Evolutionary conservation across 2,797 vertebrate genomes (phyloP), one percentile per base, ranked within the genome.

Genomic region (Mormyrus proboscirostris): DNA sequence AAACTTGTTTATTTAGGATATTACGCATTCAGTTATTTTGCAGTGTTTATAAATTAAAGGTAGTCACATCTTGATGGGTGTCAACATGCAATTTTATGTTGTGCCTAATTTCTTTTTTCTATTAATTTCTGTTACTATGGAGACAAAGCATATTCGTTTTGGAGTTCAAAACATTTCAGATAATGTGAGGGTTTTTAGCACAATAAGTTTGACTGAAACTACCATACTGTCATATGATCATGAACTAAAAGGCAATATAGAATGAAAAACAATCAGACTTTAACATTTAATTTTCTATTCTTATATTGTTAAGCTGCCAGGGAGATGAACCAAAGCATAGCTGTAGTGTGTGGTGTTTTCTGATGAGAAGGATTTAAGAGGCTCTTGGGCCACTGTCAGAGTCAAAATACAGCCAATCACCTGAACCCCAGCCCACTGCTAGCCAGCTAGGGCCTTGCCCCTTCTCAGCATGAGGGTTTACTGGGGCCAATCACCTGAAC

Each of bases 131-230:
- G 88, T 89, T 89, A 50, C 83, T 57, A 89, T 89, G 59, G 59
- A 22, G 12, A 89, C 82, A 12, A 65, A 53, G 53, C 29, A 47
- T 49, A 38, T 89, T 53, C n/a, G n/a, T 89, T 89, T 85, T 90
- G 79, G 33, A 73, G 89, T 16, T 57, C 25, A 59, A 38, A 87
- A 87, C 53, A 22, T 87, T 44, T 59, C 38, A 12, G 79, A 25
- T 91, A 89, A 91, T 92, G 93, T 92, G 76, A 14, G 55, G 57
- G 22, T 88, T 44, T 92, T 92, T 90, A 89, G 85, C 25, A 22
- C 76, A 89, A 87, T 25, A 57, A 41, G 25, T 83, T 44, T 50
- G 25, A 47, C 33, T n/a, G 19, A 79, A 49, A 47, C 47, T 88
- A 29, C 25, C 47, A 4, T 50, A 33, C 29, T 73, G 47, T 22